Base-by-base conservation (phyloP, 1,140 invertebrate species). In the Lucilia sericata region DNA sequence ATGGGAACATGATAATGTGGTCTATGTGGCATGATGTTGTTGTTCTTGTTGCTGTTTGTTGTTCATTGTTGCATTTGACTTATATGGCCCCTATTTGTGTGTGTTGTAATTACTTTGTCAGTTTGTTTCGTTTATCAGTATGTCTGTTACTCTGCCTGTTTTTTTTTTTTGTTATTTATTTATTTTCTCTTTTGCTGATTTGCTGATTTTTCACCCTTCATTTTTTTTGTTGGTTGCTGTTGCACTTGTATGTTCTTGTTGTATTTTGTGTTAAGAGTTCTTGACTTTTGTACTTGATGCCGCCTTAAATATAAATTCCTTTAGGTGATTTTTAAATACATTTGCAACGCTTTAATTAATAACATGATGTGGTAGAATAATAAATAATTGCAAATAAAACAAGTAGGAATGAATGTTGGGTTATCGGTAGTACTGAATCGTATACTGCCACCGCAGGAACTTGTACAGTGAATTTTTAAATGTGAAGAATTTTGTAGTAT, bases 261-360 rank as follows among this genome's bases (percentile, higher is more conserved):
- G 10, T 70, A 70, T 21, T 21, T 70, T 70, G 65, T 70, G 65
- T 70, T 21, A 7, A 70, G 65, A 70, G 65, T 70, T 70, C 65
- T 70, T 70, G 65, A 70, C 65, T 70, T 70, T 70, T 70, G 65
- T 70, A 70, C 65, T 70, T 70, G 65, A 70, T 21, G 65, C 65
- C 65, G 65, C 65, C 65, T 25, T 25, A 21, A 70, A 70, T 70
- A 70, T 10, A 70, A 70, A 70, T 70, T 21, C 65, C 65, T 70
- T 60, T 10, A 70, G 65, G 65, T 70, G 65, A 21, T 70, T 70
- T 70, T 70, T 70, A 70, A 70, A 25, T 70, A 70, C 65, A 70
- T 70, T 70, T 70, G 65, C 19, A 70, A 70, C 65, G 65, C 65
- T 70, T 70, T 70, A 70, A 70, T 70, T 70, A 70, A 70, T 70